Base-by-base conservation (phyloP, 2,113 vertebrate species). In the Sapajus apella region DNA sequence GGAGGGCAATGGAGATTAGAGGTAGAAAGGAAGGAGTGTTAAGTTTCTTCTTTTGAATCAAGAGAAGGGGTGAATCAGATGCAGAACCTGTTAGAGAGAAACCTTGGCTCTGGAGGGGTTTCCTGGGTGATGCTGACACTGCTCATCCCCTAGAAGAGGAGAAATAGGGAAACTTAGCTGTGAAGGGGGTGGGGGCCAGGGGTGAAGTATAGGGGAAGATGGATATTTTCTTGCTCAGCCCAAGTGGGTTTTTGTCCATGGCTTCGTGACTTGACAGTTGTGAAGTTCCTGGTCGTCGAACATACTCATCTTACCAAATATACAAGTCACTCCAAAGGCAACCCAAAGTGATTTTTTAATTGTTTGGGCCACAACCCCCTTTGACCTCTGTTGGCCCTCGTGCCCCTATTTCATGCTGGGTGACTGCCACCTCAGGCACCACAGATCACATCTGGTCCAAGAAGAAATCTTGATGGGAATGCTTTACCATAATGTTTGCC, bases 101-200 rank as follows among this genome's bases (percentile, higher is more conserved):
- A 43, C n/a, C 58, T 76, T 18, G 4, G 3, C 40, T 92, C 20
- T 37, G 66, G 56, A 8, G 27, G 66, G 3, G 1, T 77, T 6
- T 66, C 40, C 40, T 43, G 35, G 56, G 58, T 43, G 4, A 13
- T 8, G 6, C 30, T 32, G 40, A 14, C 17, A 14, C 32, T 32
- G 40, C 47, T 77, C 25, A 25, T 50, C 4, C 47, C 77, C 27
- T 2, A 18, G 43, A 66, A 0, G 0, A 1, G 0, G 0, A 21
- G n/a, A 90, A 13, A 0, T 4, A 21, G 18, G 5, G 73, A 37
- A 13, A 56, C 6, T 13, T 52, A 50, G 2, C 20, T 12, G 52
- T 83, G 16, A 2, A 0, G 5, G 17, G 1, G 3, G 1, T 25
- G 14, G 2, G 2, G 27, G 0, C 1, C 2, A 6, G 1, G 17